Base-by-base conservation (phyloP, 2,113 vertebrate species). In the Equus quagga region DNA sequence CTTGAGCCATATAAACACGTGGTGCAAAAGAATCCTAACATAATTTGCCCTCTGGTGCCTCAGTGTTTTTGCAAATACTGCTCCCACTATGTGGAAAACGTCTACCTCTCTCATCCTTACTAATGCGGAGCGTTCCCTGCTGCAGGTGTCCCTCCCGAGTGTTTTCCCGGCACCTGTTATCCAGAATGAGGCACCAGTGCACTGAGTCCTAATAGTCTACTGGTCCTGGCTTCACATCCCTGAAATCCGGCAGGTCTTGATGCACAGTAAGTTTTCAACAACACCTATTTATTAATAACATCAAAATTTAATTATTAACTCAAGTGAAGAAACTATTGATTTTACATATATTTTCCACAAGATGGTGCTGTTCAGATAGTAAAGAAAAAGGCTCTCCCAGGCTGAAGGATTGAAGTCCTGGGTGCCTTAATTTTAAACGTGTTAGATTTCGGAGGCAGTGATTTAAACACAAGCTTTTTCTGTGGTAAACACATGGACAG, bases 331-430 rank as follows among this genome's bases (percentile, higher is more conserved):
- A 65, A 83, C 15, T 2, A 10, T 49, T 81, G 41, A 33, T 88
- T 90, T 58, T 94, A 49, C 33, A 46, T 0, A 2, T 67, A 44
- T 36, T 78, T 11, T 12, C 94, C 98, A 96, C 96, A 54, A 97
- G 97, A 83, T 96, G 97, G 97, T 62, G 95, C 80, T 95, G 65
- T 92, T 96, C 33, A 65, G 49, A 79, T 94, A 72, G 21, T 81
- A 89, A 83, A 95, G 69, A 46, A 5, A 60, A 36, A n/a, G 49
- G 21, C 26, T 28, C 60, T 28, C 64, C 10, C 6, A 0, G 14
- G 11, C 31, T 23, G 67, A 73, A 58, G 81, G 23, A 54, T 54
- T 73, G 41, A 26, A 49, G 51, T 18, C 5, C 58, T 79, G 12
- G 31, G 9, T 62, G 81, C 19, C n/a, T 24, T n/a, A 33, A 26